Evolutionary conservation across 2,797 vertebrate species (phyloP).

Genomic region (Poeciliopsis presidionis): DNA sequence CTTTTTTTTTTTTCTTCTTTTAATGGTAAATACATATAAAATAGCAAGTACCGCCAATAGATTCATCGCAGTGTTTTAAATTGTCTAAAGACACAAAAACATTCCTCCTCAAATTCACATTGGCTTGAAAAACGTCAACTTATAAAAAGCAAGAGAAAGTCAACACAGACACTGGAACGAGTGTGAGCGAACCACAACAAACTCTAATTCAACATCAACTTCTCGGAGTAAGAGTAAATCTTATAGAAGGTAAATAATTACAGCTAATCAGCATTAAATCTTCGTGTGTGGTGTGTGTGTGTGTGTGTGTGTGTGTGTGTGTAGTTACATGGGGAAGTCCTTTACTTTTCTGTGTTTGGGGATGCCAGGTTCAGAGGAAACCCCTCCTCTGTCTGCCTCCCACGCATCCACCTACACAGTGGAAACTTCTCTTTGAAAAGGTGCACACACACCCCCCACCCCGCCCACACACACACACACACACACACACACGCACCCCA

Average conservation of each 20-base stretch:
- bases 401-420: slow-evolving; percentile 73
- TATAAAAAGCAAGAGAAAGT: background rate
- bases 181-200: background rate
- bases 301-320: background rate
- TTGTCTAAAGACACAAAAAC: background rate
- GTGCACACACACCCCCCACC: slow-evolving; percentile 19
- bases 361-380: slow-evolving; percentile 87
- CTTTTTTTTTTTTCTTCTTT: too few relatives aligned
- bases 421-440: slow-evolving; percentile 69
- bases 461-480: background rate
- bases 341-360: slow-evolving; percentile 70
- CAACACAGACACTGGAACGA: background rate
- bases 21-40: too few relatives aligned
- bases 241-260: background rate
- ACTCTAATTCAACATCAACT: background rate
- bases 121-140: background rate
- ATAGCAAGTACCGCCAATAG: background rate
- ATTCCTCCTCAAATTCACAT: background rate
- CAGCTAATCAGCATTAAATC: background rate
- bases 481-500: background rate
- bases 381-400: slow-evolving; percentile 68
- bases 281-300: slow-evolving; percentile 1
- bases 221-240: background rate
- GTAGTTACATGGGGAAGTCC: slow-evolving; percentile 66
- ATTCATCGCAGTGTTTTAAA: background rate